Evolutionary conservation across 1,140 invertebrate species (phyloP), one percentile per base, ranked within the genome.

Genomic region (Elymnias hypermnestra): DNA sequence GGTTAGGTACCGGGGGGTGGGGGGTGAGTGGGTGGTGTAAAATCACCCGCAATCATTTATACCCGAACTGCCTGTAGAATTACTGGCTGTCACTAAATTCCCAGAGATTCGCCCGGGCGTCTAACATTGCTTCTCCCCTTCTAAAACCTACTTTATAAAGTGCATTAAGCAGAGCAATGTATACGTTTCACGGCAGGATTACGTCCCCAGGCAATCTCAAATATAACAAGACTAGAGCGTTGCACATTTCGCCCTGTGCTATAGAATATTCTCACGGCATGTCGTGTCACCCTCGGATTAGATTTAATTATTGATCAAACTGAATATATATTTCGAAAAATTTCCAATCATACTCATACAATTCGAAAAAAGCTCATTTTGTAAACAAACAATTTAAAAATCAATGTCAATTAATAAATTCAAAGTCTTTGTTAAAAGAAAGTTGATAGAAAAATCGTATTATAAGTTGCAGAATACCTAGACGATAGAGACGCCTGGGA

Each of bases 41-140:
- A 82, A 84, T 84, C 79, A 83, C 77, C 81, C 81, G 63, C 77
- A 81, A 83, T 84, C 81, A 83, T 83, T 84, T 84, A 84, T 84
- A 83, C 71, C 81, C 76, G 68, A 84, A 84, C 76, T 79, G 76
- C 76, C 76, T 78, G 71, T 62, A 63, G 76, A 82, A 82, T 81
- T 82, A 81, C 73, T 72, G 72, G 65, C 67, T 72, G 67, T 73
- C 70, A 76, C 72, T 67, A 75, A 77, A 77, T 72, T 66, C 60
- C 61, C 53, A 48, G 49, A 48, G 52, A 53, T 51, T 57, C 29
- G 23, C 35, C 37, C 21, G 22, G 21, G 31, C 31, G 14, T 28
- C 37, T 37, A 51, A 48, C 60, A 51, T 50, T 56, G 48, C 44
- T 19, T 13, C 15, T 12, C 14, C 15, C n/a, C 9, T 33, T 5